Percentiles rank a stretch among this genome's conserved stretches.
These are phyloP conservation scores for Leptopterna dolabrata DNA, from an alignment of 2,888 invertebrate species.

Conservation along the genomic window DNA sequence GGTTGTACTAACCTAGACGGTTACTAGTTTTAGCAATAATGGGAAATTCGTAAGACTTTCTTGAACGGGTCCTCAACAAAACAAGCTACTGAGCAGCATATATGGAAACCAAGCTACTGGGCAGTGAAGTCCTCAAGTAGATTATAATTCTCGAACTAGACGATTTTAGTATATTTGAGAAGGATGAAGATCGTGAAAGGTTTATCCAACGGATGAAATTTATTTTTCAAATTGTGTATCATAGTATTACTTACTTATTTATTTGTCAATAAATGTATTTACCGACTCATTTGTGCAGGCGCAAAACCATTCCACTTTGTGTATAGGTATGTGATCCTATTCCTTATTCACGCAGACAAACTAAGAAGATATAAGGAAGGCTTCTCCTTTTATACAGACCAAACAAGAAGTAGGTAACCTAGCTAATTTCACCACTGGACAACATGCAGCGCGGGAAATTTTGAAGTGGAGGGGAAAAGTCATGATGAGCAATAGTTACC, in stretches of 20 bases:
- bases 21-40: background rate
- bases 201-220: background rate
- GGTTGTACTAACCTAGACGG: background rate
- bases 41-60: background rate
- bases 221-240: background rate
- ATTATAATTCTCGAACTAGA: background rate
- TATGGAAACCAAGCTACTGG: background rate
- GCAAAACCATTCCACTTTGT: no score
- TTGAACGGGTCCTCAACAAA: background rate
- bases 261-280: conserved; percentile 2
- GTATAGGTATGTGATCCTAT: no score
- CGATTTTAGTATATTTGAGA: background rate
- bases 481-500: no score
- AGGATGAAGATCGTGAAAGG: background rate
- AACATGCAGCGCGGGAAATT: no score
- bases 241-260: background rate
- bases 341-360: no score
- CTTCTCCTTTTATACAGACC: no score
- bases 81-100: background rate
- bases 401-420: no score
- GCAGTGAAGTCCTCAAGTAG: background rate
- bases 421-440: no score
- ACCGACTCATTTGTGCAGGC: background rate
- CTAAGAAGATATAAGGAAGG: no score
- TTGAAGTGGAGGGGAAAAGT: no score